Conservation (phyloP, 2,113 vertebrate genomes). For the Amphiprion ocellaris region DNA sequence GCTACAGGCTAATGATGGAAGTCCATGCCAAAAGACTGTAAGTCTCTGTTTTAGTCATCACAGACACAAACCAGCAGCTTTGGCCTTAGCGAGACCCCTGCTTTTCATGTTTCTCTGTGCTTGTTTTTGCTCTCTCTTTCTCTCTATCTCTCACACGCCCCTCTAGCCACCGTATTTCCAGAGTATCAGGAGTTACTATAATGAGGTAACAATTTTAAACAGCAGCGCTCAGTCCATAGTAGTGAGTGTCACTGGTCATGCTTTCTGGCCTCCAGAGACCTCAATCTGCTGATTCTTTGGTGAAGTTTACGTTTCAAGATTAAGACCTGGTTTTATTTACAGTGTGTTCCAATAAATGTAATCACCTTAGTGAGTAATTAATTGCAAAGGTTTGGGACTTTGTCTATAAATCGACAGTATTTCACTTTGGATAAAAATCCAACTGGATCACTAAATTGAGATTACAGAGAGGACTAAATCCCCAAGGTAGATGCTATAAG, state of each 20-base stretch:
- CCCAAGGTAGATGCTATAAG: background rate
- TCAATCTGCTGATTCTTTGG: slow-evolving; percentile 38
- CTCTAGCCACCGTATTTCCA: slow-evolving; percentile 33
- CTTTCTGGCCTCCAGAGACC: slow-evolving; percentile 22
- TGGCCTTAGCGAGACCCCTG: slow-evolving; percentile 34
- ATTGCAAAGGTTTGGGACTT: too few species aligned
- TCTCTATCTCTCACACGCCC: slow-evolving; percentile 9
- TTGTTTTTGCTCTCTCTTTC: slow-evolving; percentile 20
- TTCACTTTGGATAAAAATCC: background rate
- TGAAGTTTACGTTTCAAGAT: slow-evolving; percentile 2
- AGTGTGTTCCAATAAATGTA: background rate
- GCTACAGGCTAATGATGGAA: slow-evolving; percentile 44
- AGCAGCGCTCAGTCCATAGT: slow-evolving; percentile 25
- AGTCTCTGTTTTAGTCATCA: slow-evolving; percentile 50
- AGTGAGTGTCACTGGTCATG: slow-evolving; percentile 20
- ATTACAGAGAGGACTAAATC: too few species aligned
- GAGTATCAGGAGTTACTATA: slow-evolving; percentile 57
- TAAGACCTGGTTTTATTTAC: background rate
- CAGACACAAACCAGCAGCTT: slow-evolving; percentile 40
- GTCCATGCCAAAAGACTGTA: slow-evolving; percentile 41
- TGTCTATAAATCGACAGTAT: background rate
- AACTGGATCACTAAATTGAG: too few species aligned
- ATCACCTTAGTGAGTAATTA: too few species aligned
- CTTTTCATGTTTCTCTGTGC: slow-evolving; percentile 22
- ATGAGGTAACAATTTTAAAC: slow-evolving; percentile 60